These are phyloP conservation scores for Perccottus glenii DNA, from an alignment of 2,113 vertebrate species.

Conservation along the genomic window DNA sequence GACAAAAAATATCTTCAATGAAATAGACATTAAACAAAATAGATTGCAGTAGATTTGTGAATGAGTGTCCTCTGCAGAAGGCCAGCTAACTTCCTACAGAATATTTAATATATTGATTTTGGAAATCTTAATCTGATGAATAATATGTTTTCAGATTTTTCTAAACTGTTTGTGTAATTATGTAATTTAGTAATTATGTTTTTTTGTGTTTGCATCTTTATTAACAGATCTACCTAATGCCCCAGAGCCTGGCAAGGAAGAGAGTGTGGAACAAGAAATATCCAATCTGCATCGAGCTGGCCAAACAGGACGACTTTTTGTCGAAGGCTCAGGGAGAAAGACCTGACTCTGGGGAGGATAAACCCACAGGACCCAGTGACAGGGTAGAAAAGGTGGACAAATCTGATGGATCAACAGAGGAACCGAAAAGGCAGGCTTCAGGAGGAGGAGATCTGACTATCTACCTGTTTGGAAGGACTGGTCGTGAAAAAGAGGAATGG, in stretches of 20 bases:
- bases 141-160: no score
- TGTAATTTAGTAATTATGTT: no score
- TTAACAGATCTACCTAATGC: conserved; percentile 90
- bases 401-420: conserved; percentile 72
- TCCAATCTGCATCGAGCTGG: conserved; percentile 94
- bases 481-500: conserved; percentile 98
- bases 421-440: conserved; percentile 76
- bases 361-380: conserved; percentile 29
- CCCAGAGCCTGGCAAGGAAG: conserved; percentile 93
- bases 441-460: conserved; percentile 87
- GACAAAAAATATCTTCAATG: no score
- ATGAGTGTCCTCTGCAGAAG: no score
- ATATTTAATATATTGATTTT: not conserved
- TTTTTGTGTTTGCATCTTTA: not conserved
- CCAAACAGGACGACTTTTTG: conserved; percentile 96
- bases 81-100: no score
- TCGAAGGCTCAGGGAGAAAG: conserved; percentile 89
- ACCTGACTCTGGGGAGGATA: conserved; percentile 67
- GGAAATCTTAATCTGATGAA: not conserved
- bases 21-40: no score
- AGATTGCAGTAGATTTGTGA: no score
- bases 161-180: no score
- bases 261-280: conserved; percentile 99
- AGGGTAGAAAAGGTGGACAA: conserved; percentile 72
- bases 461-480: conserved; percentile 95